phyloP scores from a whole-genome alignment of 1,140 invertebrate species.

The Calycopis cecrops region DNA sequence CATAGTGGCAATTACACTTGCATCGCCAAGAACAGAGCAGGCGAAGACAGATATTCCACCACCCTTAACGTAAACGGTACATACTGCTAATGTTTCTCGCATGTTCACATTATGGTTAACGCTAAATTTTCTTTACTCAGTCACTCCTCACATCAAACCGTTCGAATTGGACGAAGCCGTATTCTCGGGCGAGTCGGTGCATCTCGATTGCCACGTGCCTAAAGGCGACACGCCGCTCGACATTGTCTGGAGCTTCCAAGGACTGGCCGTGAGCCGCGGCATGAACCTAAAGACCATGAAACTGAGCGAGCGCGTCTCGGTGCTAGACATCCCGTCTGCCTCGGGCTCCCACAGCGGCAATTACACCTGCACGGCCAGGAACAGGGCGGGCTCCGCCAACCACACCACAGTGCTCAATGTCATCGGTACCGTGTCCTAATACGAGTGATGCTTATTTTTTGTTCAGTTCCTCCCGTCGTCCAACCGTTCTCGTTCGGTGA shows the following conservation, averaged over 20 bases:
- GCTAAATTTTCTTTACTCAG: conserved; percentile 72
- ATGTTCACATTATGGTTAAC: conserved; percentile 42
- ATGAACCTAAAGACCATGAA: conserved; percentile 71
- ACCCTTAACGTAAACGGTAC: conserved; percentile 80
- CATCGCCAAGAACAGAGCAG: conserved; percentile 81
- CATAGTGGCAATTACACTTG: conserved; percentile 82
- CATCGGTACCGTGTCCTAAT: conserved; percentile 33
- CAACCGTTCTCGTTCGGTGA: conserved; percentile 84
- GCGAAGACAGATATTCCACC: conserved; percentile 76
- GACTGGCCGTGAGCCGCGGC: conserved; percentile 45
- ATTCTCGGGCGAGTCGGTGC: conserved; percentile 78
- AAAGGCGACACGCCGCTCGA: conserved; percentile 76
- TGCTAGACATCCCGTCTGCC: conserved; percentile 76
- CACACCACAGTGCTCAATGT: conserved; percentile 79
- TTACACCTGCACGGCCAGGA: conserved; percentile 83
- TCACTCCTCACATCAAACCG: conserved; percentile 80
- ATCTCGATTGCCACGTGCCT: conserved; percentile 77
- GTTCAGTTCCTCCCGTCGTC: conserved; percentile 82
- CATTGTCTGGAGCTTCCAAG: conserved; percentile 71
- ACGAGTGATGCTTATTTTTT: conserved; percentile 31
- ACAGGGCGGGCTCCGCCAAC: conserved; percentile 79
- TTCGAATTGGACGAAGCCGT: conserved; percentile 80
- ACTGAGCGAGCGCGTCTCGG: conserved; percentile 71
- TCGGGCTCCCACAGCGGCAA: conserved; percentile 79
- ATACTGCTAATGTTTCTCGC: conserved; percentile 45